Base-by-base conservation (phyloP, 2,113 vertebrate species). In the Pelecanoides urinatrix region DNA sequence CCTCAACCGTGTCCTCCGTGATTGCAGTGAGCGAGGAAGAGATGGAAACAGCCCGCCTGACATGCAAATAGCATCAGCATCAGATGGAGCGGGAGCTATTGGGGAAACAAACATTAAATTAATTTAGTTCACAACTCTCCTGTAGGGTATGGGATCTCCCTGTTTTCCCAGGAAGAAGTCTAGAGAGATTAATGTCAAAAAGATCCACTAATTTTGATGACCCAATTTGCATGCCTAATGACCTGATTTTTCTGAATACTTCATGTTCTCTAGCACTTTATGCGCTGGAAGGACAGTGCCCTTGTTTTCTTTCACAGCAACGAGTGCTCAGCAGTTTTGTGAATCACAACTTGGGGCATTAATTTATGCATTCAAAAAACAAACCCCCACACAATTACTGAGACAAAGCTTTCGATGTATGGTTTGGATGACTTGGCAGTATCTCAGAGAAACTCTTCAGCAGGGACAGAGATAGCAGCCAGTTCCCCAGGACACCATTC, bases 161-260 rank as follows among this genome's bases (percentile, higher is more conserved):
- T 96, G 88, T 95, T 97, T 96, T 97, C 95, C 91, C 83, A 30
- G 92, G 89, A 95, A 97, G 94, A 97, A 94, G 62, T 96, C 96
- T 96, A 95, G 96, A 92, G 95, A 97, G 97, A 97, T 97, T 95
- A 97, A 97, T 96, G 97, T 97, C 97, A 97, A 94, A 95, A 97
- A 96, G 95, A 95, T 95, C 95, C 97, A 97, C 95, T 97, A 97
- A 97, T 97, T 97, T 91, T 96, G 97, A 97, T 95, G 95, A 96
- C 95, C 97, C 97, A 97, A 95, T 97, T 94, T 96, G 94, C 95
- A 95, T 97, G 91, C 84, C 79, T 97, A 96, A 97, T 97, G 96
- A 97, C 93, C 97, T 97, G 95, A 95, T 97, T 97, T 96, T 96
- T 94, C 83, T 94, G 88, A 97, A 56, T 77, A 84, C 89, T 97